Evolutionary conservation across 2,797 vertebrate genomes (phyloP).

Genomic region (Pseudotriccus pelzelni): DNA sequence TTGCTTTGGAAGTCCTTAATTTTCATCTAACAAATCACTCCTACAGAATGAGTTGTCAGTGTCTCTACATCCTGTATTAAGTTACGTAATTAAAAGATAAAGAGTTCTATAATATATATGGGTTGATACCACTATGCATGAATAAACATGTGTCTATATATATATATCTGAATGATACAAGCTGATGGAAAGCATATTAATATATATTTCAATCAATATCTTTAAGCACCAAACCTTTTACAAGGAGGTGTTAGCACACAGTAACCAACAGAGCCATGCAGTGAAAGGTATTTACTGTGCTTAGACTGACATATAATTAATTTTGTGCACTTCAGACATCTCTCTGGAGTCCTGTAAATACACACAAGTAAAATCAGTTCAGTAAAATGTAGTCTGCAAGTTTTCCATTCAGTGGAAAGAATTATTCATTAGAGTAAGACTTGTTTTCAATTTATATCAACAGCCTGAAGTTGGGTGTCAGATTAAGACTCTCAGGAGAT

Average conservation of each 20-base stretch:
- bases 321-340: neutral
- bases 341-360: neutral
- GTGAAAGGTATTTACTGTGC: neutral
- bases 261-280: neutral
- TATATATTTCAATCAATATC: neutral
- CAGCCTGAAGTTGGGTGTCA: neutral
- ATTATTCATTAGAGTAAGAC: slow-evolving; percentile 4
- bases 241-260: neutral
- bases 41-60: neutral
- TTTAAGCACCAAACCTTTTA: neutral
- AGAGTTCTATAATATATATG: neutral
- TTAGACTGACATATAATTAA: neutral
- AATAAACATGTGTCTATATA: neutral
- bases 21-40: neutral
- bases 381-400: neutral
- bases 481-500: neutral
- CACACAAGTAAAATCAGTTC: neutral
- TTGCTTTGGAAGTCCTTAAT: neutral
- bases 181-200: neutral
- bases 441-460: neutral
- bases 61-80: neutral
- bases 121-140: neutral
- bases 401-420: neutral
- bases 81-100: neutral
- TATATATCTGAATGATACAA: neutral